Evolutionary conservation across 2,888 invertebrate species (phyloP).

Genomic region (Abrostola tripartita): DNA sequence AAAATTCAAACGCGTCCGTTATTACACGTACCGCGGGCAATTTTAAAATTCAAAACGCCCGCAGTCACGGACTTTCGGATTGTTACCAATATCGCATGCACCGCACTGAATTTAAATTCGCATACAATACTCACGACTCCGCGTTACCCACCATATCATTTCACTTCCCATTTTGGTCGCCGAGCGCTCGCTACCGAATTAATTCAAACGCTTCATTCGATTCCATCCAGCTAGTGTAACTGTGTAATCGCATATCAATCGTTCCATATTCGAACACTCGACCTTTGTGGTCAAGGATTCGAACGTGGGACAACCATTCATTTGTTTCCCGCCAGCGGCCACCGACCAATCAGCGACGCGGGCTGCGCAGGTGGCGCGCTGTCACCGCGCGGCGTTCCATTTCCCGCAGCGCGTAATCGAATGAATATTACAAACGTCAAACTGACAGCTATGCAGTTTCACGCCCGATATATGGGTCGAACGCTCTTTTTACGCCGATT

Average conservation of each 20-base stretch:
- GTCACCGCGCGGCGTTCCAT: constrained; percentile 80
- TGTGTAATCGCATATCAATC: constrained; percentile 73
- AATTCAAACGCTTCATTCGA: constrained; percentile 68
- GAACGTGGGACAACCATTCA: constrained; percentile 68
- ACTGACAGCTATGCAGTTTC: constrained; percentile 79
- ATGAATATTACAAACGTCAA: constrained; percentile 87
- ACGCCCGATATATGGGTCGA: constrained; percentile 77
- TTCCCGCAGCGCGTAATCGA: constrained; percentile 83
- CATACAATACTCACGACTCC: constrained; percentile 61
- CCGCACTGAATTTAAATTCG: constrained; percentile 77
- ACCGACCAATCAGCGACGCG: constrained; percentile 65
- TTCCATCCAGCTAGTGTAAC: constrained; percentile 63
- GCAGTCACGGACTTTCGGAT: constrained; percentile 70
- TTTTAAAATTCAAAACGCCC: constrained; percentile 79
- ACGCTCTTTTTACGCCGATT: constrained; percentile 79
- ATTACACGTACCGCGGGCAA: constrained; percentile 59
- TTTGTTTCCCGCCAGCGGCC: constrained; percentile 70
- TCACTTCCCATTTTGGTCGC: constrained; percentile 65
- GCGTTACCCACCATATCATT: constrained; percentile 58
- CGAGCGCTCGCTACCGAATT: constrained; percentile 66
- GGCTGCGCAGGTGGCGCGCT: constrained; percentile 77
- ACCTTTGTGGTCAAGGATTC: constrained; percentile 72
- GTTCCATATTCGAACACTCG: constrained; percentile 75
- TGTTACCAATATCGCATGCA: constrained; percentile 78
- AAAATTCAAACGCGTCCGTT: constrained; percentile 65